Base-by-base conservation (phyloP, 2,888 invertebrate species). In the Pimpla rufipes region DNA sequence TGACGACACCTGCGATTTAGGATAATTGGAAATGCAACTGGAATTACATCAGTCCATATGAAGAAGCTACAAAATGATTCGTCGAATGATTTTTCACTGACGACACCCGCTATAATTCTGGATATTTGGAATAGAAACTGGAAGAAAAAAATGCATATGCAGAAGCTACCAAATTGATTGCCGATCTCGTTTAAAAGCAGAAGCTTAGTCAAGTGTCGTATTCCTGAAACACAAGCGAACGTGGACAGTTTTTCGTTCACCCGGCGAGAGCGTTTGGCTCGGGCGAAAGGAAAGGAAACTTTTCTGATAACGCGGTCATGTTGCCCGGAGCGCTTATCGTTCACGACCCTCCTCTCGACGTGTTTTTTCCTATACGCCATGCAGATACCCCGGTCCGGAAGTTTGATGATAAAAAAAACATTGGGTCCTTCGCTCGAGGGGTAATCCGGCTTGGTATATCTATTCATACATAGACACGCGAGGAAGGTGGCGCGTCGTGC, bases 361-460 rank as follows among this genome's bases (percentile, higher is more conserved):
- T 64, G 57, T 57, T 68, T 62, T 68, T 70, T 66, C 55, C 29
- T 57, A n/a, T 68, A 40, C 70, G 35, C 45, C 68, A 79, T 75
- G 70, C 75, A 79, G 79, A 79, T 79, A 47, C 70, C 66, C 66
- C 50, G 57, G 45, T 37, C 40, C 13, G 47, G 47, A 79, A 83
- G 79, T 79, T 83, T 64, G 75, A 57, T 59, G 66, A 75, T 79
- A 83, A 75, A 83, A 78, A 79, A 78, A 78, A 74, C 52, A 74
- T 75, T 71, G 66, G 42, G 35, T 75, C 47, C 57, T 68, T 59
- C 52, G 62, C 57, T 57, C 18, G 50, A 10, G 6, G 64, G 42
- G 40, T 57, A 47, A 75, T 66, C 79, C 70, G 18, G 52, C 18
- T 21, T 45, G n/a, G 18, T 47, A 37, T 62, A 62, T 59, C 23